These are phyloP conservation scores for Cynodonichthys magdalenae DNA, from an alignment of 2,797 vertebrate species.

Conservation along the genomic window DNA sequence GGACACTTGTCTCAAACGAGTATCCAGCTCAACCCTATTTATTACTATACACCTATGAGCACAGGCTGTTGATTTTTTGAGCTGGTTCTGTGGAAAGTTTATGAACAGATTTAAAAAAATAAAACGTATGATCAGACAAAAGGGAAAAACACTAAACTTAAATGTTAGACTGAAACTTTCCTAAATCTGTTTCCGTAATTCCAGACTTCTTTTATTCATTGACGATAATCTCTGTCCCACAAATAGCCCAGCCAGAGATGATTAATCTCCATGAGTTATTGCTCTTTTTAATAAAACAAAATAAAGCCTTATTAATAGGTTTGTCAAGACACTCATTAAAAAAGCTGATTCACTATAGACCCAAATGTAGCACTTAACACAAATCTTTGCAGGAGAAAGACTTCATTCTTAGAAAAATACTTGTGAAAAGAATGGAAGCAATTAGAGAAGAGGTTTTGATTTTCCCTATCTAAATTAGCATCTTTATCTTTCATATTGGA, in stretches of 20 bases:
- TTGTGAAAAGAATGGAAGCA: slow-evolving; percentile 37
- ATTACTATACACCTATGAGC: too few relatives aligned
- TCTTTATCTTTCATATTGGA: slow-evolving; percentile 19
- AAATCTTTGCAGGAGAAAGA: slow-evolving; percentile 26
- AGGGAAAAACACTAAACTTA: neutral
- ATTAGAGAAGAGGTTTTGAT: slow-evolving; percentile 47
- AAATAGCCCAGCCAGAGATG: slow-evolving; percentile 10
- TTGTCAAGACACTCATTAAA: slow-evolving; percentile 19
- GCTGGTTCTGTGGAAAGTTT: neutral
- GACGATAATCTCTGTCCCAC: slow-evolving; percentile 10
- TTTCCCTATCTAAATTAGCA: slow-evolving; percentile 39
- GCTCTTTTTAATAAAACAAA: neutral
- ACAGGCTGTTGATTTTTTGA: slow-evolving; percentile 34
- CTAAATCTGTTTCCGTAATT: slow-evolving; percentile 16
- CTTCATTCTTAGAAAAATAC: slow-evolving; percentile 26
- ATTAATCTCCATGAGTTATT: slow-evolving; percentile 20
- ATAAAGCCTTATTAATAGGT: neutral
- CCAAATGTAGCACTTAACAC: slow-evolving; percentile 24
- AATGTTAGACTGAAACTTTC: slow-evolving; percentile 5
- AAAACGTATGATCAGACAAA: too few relatives aligned
- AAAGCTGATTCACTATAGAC: slow-evolving; percentile 19
- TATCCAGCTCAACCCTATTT: too few relatives aligned
- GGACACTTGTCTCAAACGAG: too few relatives aligned
- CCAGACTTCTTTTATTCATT: slow-evolving; percentile 19
- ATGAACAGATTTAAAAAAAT: neutral